Evolutionary conservation across 2,113 vertebrate genomes (phyloP).

Genomic region (Dicaeum eximium): DNA sequence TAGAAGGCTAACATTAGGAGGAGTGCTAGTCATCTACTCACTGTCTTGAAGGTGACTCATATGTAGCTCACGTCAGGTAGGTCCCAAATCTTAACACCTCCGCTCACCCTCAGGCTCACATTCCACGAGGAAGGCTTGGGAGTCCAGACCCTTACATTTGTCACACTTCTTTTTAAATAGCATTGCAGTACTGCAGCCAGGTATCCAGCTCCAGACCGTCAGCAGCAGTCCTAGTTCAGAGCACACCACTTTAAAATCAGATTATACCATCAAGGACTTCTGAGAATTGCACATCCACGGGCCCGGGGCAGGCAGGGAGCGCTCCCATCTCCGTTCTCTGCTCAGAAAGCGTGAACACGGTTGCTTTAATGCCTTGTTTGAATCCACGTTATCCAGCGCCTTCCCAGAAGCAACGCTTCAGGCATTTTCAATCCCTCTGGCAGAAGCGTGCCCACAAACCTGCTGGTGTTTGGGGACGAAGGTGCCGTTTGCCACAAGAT

Average conservation of each 20-base stretch:
- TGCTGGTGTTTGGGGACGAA: neutral
- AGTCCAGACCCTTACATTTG: neutral
- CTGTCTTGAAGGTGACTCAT: conserved; percentile 26
- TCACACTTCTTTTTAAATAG: neutral
- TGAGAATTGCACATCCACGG: neutral
- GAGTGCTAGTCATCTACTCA: conserved; percentile 7
- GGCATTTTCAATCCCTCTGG: neutral
- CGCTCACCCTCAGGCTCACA: accelerated
- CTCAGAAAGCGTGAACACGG: neutral
- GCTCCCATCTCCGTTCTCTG: neutral
- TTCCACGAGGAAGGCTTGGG: neutral
- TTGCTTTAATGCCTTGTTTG: neutral
- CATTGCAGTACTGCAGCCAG: neutral
- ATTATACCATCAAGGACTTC: neutral
- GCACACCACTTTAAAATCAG: neutral
- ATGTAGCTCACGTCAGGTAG: neutral
- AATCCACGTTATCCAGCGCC: neutral
- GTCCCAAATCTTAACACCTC: neutral
- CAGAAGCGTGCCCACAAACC: conserved; percentile 10
- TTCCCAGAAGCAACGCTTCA: neutral
- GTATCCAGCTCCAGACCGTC: neutral
- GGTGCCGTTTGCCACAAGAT: neutral
- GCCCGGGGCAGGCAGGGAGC: accelerated
- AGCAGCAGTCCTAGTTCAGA: neutral
- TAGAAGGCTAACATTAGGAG: conserved; percentile 24